Evolutionary conservation across 2,113 vertebrate species (phyloP), one percentile per base, ranked within the genome.

Genomic region (Empidonax traillii): DNA sequence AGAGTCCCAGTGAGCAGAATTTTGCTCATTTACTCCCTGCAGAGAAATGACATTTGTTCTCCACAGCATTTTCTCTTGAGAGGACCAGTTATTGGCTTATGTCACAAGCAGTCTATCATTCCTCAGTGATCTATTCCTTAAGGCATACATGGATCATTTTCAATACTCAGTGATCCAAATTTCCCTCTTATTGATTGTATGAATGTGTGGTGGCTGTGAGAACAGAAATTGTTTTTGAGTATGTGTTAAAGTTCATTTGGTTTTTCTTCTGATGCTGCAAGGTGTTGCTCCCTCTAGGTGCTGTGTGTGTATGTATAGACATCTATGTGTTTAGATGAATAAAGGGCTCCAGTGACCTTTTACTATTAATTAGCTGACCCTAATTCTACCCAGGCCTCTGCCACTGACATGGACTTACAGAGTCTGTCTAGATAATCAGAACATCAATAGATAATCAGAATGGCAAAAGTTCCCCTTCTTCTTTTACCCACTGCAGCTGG

Each of bases 21-120:
- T 85, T 14, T 90, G 89, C 91, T 93, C 89, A 33, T 94, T 93
- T 87, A 17, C 74, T 91, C 93, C 93, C 94, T 90, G 63, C 89
- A 90, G 91, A 91, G 87, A 79, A 91, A 88, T 96, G 91, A 63
- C 95, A 85, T 96, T 96, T 91, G 89, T 44, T 94, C 78, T 76
- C 49, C 46, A 35, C n/a, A 43, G 51, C 58, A 7, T 85, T 91
- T 94, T 53, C 96, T 83, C 87, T 75, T 14, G 91, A 89, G 89
- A 94, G 71, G 67, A 91, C 37, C 85, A 13, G 93, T 73, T 91
- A 79, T 62, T 91, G 91, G 91, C 69, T 93, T 6, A 23, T 96
- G 95, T 77, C 94, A 83, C 53, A 49, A 79, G 89, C 85, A 95
- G 15, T 62, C 66, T 94, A 4, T 53, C 14, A 0, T 30, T 80